phyloP scores from a whole-genome alignment of 2,113 vertebrate genomes.

The Mohoua ochrocephala region DNA sequence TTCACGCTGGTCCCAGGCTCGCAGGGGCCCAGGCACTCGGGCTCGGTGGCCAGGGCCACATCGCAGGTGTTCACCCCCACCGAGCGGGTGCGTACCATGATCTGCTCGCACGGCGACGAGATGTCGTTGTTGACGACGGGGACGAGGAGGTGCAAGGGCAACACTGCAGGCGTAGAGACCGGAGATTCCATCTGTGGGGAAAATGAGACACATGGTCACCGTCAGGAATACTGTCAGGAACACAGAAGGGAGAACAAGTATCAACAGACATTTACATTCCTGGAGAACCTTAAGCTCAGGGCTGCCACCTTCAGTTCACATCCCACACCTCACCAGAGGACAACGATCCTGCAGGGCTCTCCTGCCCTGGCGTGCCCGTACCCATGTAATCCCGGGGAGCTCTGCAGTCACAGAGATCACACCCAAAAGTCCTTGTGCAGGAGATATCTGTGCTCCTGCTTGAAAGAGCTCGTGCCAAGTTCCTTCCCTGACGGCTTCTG shows the following conservation, averaged over 20 bases:
- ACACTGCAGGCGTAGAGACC: conserved; percentile 88
- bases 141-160: conserved; percentile 91
- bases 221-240: background rate
- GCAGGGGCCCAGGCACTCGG: conserved; percentile 95
- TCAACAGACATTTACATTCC: background rate
- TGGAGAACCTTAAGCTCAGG: background rate
- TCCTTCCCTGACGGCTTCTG: fast-evolving
- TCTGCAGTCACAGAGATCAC: background rate
- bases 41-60: conserved; percentile 92
- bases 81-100: conserved; percentile 97
- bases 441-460: background rate
- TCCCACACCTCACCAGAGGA: background rate
- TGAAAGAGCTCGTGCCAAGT: background rate
- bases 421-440: background rate
- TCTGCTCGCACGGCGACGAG: conserved; percentile 95
- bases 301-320: background rate
- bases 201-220: background rate
- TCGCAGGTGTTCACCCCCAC: conserved; percentile 97
- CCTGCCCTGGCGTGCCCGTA: background rate
- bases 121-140: conserved; percentile 90
- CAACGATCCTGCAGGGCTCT: background rate
- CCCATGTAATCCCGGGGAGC: background rate
- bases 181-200: conserved; percentile 92
- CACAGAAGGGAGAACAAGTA: background rate
- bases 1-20: conserved; percentile 98